Conservation (phyloP, 2,888 invertebrate genomes). For the Laspeyria flexula region DNA sequence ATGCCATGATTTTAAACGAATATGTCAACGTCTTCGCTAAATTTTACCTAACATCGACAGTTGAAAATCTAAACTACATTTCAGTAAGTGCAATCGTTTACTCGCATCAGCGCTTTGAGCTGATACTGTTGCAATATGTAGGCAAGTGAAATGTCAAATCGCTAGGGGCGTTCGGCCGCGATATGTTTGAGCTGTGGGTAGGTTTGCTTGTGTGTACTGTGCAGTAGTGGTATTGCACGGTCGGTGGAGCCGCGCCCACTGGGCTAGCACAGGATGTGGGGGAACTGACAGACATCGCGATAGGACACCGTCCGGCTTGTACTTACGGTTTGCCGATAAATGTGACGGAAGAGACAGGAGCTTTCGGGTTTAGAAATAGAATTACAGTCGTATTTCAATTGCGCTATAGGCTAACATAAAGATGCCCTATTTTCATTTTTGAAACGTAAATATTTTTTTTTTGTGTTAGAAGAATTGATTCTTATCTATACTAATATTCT, state of each 20-base stretch:
- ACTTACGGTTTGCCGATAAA: slow-evolving; percentile 19
- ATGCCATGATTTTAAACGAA: too few relatives aligned
- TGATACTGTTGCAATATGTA: slow-evolving; percentile 39
- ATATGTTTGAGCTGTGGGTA: slow-evolving; percentile 29
- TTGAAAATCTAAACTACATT: slow-evolving; percentile 14
- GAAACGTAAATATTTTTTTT: neutral
- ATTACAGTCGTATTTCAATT: neutral
- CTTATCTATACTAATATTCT: too few relatives aligned
- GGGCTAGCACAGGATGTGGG: slow-evolving; percentile 53
- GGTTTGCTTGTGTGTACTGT: slow-evolving; percentile 1
- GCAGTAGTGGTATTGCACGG: slow-evolving; percentile 27
- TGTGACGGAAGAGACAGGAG: slow-evolving; percentile 16
- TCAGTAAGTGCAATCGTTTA: slow-evolving; percentile 18
- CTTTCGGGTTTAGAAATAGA: neutral
- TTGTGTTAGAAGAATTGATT: too few relatives aligned
- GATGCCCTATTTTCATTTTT: neutral
- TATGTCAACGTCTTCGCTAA: neutral
- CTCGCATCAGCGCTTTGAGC: slow-evolving; percentile 16
- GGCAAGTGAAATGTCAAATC: slow-evolving; percentile 43
- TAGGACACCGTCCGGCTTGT: slow-evolving; percentile 37
- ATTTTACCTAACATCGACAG: neutral
- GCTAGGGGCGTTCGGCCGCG: slow-evolving; percentile 31
- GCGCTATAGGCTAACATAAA: neutral
- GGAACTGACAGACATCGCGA: slow-evolving; percentile 52
- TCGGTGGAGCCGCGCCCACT: slow-evolving; percentile 43